Base-by-base conservation (phyloP, 2,888 invertebrate genomes). In the Eristalis pertinax region DNA sequence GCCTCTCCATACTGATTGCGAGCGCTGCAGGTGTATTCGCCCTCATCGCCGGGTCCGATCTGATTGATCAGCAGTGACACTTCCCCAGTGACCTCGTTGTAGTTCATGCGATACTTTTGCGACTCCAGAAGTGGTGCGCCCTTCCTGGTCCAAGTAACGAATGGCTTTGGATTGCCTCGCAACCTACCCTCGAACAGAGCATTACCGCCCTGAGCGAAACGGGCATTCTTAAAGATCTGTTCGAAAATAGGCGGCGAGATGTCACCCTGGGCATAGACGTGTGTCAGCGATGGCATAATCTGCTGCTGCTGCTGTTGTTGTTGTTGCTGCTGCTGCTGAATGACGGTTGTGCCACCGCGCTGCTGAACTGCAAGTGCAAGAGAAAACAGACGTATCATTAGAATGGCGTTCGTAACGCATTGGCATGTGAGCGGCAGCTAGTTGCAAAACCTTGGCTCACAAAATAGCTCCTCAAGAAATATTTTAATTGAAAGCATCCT, bases 1-100 rank as follows among this genome's bases (percentile, higher is more conserved):
- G 99, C 98, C 94, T 99, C 98, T 84, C 99, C 99, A 91, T 98
- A 98, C 92, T 97, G 97, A 94, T 99, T 99, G 90, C 97, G 96
- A 65, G 98, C 98, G 84, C 97, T 97, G 93, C 98, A 98, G 1
- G 98, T 98, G 93, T 99, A 99, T 94, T 99, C 98, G 90, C 98
- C 99, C 93, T 98, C 98, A 93, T 99, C 98, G 72, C 98, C 98
- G 78, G 98, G 98, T 86, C 98, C 98, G 90, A 99, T 98, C 92
- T 97, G 96, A 93, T 97, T 97, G 91, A 99, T 99, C 90, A 97
- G 96, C 90, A 99, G 95, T 86, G 97, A 97, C 89, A 98, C 97
- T 89, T 96, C 96, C 75, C 99, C 99, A 89, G 97, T 97, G 92
- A 96, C 95, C 92, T 97, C 97, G 93, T 98, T 97, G 93, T 98